Evolutionary conservation across 2,888 invertebrate genomes (phyloP), one percentile per base, ranked within the genome.

Genomic region (Phaonia tiefii): DNA sequence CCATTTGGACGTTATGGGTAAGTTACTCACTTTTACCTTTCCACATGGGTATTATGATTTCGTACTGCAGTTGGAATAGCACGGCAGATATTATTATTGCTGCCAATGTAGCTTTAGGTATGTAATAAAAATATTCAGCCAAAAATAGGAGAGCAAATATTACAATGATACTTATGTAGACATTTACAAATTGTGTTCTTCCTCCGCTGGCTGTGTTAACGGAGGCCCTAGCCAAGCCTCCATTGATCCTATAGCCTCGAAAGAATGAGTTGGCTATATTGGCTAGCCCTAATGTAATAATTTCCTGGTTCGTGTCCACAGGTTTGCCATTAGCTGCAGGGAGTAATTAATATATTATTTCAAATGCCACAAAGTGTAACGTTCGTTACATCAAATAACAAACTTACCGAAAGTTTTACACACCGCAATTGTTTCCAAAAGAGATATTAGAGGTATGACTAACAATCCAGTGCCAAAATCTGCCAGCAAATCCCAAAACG

Each of bases 51-150:
- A 94, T 93, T 66, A 96, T 92, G 65, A 96, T 96, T 88, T 94
- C 94, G 84, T 95, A 95, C 90, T 96, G 96, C n/a, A 97, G 94
- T 95, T 96, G 96, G 90, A 96, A 96, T 74, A 97, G 92, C 60
- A 98, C 97, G 60, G 97, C 97, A 37, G 96, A 95, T 83, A 97
- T 96, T 87, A 98, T 97, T 86, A 98, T 95, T 1, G 96, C 96
- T 1, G 97, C 96, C 83, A 98, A 91, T n/a, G 95, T 93, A 1
- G 97, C 93, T 89, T 94, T 96, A 1, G 96, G 96, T 86, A 97
- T 96, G 90, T 92, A 98, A 88, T 92, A 95, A 90, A 97, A 97
- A 90, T 95, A 95, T 22, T 96, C 96, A 1, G 97, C 97, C 89
- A 97, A 94, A 89, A 96, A 95, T 76, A 95, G 92, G 76, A 97